A percentile compares a stretch with the other conserved stretches of the same genome.
These are phyloP conservation scores for Nycteola revayana DNA, from an alignment of 2,888 invertebrate genomes.

Conservation along the genomic window DNA sequence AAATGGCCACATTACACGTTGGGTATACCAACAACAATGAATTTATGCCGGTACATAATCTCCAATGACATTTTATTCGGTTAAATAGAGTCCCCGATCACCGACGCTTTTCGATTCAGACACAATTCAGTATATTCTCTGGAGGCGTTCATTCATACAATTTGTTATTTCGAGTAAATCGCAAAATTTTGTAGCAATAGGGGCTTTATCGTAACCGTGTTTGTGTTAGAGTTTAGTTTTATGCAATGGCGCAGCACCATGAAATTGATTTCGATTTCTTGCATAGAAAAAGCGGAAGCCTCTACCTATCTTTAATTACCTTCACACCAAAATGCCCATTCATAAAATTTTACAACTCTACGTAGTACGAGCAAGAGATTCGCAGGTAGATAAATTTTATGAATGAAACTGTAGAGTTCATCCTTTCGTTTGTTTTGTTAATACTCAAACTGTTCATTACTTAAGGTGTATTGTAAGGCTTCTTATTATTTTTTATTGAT, in stretches of 20 bases:
- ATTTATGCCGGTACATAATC: slow-evolving; percentile 48
- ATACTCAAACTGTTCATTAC: neutral
- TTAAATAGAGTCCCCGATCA: slow-evolving; percentile 52
- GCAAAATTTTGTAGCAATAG: slow-evolving; percentile 43
- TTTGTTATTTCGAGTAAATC: slow-evolving; percentile 60
- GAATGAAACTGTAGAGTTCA: slow-evolving; percentile 45
- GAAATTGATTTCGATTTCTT: slow-evolving; percentile 65
- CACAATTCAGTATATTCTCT: slow-evolving; percentile 49
- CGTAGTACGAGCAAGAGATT: slow-evolving; percentile 45
- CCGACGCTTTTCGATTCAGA: slow-evolving; percentile 33
- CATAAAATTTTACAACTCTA: slow-evolving; percentile 62
- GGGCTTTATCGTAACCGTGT: slow-evolving; percentile 44
- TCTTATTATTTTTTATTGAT: too few species aligned
- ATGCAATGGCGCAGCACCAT: slow-evolving; percentile 73
- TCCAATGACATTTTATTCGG: slow-evolving; percentile 61
- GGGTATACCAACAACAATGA: slow-evolving; percentile 47
- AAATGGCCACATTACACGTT: slow-evolving; percentile 57
- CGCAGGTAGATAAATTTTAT: slow-evolving; percentile 59
- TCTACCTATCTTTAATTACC: slow-evolving; percentile 45
- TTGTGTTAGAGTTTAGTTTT: slow-evolving; percentile 65
- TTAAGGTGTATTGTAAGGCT: too few species aligned
- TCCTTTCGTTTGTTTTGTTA: slow-evolving; percentile 24
- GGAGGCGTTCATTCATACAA: slow-evolving; percentile 70
- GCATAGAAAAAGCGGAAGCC: slow-evolving; percentile 63
- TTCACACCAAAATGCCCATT: slow-evolving; percentile 59